These are phyloP conservation scores for Patagioenas fasciata DNA, from an alignment of 2,113 vertebrate species.

Conservation along the genomic window DNA sequence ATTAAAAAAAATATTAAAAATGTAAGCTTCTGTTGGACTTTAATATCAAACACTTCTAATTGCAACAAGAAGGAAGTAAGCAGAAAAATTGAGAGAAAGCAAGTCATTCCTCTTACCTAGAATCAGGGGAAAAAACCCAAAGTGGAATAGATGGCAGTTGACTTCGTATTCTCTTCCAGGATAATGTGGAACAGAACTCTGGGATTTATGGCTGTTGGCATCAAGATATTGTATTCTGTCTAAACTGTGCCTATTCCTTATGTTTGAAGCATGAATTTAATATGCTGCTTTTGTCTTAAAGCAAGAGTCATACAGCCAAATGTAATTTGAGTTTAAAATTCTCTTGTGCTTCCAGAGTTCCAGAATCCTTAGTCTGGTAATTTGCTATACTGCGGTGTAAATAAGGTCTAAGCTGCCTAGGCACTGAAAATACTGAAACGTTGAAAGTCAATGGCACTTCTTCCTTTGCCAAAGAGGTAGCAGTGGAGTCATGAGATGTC, in stretches of 20 bases:
- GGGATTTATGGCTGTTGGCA: neutral
- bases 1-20: neutral
- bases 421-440: neutral
- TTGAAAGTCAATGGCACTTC: neutral
- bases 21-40: neutral
- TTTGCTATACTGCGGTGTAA: neutral
- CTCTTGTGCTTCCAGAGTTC: neutral
- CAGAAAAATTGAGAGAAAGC: neutral
- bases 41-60: neutral
- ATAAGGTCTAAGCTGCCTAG: neutral
- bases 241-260: neutral
- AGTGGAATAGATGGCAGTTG: neutral
- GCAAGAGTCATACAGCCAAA: neutral
- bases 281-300: neutral
- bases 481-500: neutral
- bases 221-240: neutral
- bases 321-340: neutral
- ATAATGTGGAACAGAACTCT: neutral
- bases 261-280: neutral
- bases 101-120: neutral
- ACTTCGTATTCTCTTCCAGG: neutral
- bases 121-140: accelerated
- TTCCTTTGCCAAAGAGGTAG: neutral
- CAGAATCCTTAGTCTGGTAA: neutral
- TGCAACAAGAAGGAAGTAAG: neutral